Evolutionary conservation across 2,888 invertebrate genomes (phyloP).

Genomic region (Latrodectus elegans): DNA sequence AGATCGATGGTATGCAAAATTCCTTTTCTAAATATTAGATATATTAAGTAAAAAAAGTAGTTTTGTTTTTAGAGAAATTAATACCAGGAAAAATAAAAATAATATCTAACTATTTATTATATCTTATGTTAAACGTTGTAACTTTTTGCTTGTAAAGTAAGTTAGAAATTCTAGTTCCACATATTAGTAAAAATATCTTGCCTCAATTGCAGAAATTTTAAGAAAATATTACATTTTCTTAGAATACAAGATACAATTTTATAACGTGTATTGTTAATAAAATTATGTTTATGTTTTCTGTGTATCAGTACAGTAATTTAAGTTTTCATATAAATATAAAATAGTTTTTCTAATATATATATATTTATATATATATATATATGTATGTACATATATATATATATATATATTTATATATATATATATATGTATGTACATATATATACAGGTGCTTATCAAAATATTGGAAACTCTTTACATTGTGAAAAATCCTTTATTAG

Average conservation of each 20-base stretch:
- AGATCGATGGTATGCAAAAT: slow-evolving; percentile 86
- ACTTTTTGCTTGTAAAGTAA: neutral
- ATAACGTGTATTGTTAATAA: neutral
- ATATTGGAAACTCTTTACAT: no score
- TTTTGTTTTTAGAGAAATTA: neutral
- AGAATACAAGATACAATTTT: no score
- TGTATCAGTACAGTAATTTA: neutral
- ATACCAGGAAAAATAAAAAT: neutral
- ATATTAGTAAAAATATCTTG: no score
- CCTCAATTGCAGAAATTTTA: neutral
- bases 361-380: no score
- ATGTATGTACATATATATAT: no score
- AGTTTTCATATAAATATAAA: neutral
- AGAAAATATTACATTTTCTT: no score
- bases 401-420: no score
- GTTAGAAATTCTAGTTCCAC: no score
- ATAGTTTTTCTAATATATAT: neutral
- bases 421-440: no score
- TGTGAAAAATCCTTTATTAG: no score
- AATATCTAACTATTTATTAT: neutral
- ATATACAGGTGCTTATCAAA: no score
- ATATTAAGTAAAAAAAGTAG: neutral
- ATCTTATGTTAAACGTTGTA: neutral
- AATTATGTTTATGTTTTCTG: no score
- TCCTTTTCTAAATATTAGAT: neutral